Conservation (phyloP, 2,113 vertebrate species). For the Ranitomeya imitator region DNA sequence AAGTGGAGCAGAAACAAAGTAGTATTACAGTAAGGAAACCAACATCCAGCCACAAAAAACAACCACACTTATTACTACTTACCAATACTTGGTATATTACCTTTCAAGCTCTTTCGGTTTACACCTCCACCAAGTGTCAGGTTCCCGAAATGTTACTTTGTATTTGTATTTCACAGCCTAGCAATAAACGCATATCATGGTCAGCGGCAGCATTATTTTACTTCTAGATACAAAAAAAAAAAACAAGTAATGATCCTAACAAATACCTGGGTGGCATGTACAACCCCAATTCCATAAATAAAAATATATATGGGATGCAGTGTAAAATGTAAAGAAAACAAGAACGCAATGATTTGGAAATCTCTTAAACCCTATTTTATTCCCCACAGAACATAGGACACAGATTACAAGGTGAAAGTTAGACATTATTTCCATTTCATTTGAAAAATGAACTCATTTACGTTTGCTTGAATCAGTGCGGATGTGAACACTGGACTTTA, state of each 20-base stretch:
- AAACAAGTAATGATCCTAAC: not conserved
- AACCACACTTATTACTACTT: not conserved
- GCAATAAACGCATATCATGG: constrained; percentile 50
- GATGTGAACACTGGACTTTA: not conserved
- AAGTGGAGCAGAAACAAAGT: not conserved
- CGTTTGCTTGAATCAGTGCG: not conserved
- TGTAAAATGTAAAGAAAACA: too few species aligned
- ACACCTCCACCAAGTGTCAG: constrained; percentile 95
- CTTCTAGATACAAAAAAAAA: not conserved
- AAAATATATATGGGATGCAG: too few species aligned
- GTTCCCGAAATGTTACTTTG: constrained; percentile 90
- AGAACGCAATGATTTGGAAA: not conserved
- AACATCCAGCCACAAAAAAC: not conserved
- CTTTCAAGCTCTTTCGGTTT: constrained; percentile 92
- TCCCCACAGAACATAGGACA: too few species aligned
- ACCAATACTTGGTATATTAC: constrained; percentile 69
- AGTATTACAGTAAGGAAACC: not conserved
- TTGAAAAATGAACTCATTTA: not conserved
- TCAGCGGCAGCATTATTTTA: not conserved
- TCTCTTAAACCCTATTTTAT: too few species aligned
- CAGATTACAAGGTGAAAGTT: too few species aligned
- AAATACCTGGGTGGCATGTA: too few species aligned
- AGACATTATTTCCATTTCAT: too few species aligned
- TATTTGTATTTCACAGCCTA: constrained; percentile 89
- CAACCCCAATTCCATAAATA: too few species aligned